Conservation (phyloP, 2,797 vertebrate genomes). For the Sternotherus odoratus region DNA sequence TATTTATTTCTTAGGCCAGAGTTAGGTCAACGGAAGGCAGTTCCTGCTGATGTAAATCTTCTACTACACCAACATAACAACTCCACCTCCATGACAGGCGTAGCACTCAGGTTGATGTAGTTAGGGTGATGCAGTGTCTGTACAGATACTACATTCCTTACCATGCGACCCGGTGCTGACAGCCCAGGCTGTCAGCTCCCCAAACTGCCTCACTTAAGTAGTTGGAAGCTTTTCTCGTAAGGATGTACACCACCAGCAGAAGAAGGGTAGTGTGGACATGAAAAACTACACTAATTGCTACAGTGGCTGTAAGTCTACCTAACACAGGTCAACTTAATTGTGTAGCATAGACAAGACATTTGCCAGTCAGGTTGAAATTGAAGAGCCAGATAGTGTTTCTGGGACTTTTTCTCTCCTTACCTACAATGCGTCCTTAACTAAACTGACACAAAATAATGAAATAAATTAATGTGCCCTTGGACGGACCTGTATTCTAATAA, state of each 20-base stretch:
- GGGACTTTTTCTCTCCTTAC: constrained; percentile 33
- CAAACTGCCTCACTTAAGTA: background rate
- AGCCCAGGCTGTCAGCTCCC: background rate
- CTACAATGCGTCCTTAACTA: constrained; percentile 44
- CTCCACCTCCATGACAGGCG: background rate
- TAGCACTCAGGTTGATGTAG: background rate
- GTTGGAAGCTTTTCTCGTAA: background rate
- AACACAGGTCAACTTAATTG: background rate
- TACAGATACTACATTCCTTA: background rate
- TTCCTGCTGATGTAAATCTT: background rate
- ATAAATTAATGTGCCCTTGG: constrained; percentile 47
- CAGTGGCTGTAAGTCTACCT: background rate
- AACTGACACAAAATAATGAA: constrained; percentile 54
- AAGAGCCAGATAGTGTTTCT: constrained; percentile 38
- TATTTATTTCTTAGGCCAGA: constrained; percentile 61
- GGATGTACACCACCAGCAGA: background rate
- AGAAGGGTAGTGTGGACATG: background rate
- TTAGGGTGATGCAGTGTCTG: background rate
- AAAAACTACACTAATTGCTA: background rate
- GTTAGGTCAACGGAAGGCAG: background rate
- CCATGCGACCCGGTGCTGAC: too few relatives aligned
- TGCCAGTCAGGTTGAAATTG: constrained; percentile 4
- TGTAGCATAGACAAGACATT: background rate
- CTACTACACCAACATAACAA: background rate
- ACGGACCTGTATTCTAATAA: constrained; percentile 2